Evolutionary conservation across 2,888 invertebrate species (phyloP), one percentile per base, ranked within the genome.

Genomic region (Escarpia spicata): DNA sequence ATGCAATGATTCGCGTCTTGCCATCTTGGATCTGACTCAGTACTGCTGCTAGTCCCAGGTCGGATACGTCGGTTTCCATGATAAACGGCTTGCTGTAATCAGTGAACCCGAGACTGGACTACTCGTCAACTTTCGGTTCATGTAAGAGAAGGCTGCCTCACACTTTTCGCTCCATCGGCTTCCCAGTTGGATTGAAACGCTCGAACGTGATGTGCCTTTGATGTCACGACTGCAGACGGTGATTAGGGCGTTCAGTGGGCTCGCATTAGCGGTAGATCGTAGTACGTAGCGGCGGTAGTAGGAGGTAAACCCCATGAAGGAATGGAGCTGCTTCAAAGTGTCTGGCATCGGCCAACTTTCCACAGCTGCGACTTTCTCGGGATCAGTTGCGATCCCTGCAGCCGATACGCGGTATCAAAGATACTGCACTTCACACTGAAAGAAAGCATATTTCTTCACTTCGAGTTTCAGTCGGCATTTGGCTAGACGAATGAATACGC

Each of bases 261-360:
- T 90, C 2, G 94, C 94, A 8, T 94, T 93, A 3, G 90, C 60
- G 3, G 94, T 90, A 93, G 94, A 95, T 9, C 75, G 60, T n/a
- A 91, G 58, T 0, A 95, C 92, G 92, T 93, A 95, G 60, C 91
- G 31, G 4, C 94, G 15, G 92, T 95, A 95, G 92, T 94, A 95
- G 12, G 92, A 43, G 58, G 93, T 93, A 19, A 94, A 90, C 0
- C 94, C 93, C 6, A 94, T 31, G 92, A 95, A 94, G 75, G 91
- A n/a, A 12, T 93, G 90, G 12, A 94, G 91, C 37, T 94, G 91
- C n/a, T n/a, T n/a, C n/a, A n/a, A n/a, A n/a, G 44, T 90, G 9
- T 43, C 31, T 19, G 93, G 92, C 10, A 8, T 43, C 15, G 91
- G 52, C 37, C 90, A 43, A 26, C 90, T 0, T 43, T 45, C 37